Conservation (phyloP, 2,797 vertebrate species). For the Pseudotriccus pelzelni region DNA sequence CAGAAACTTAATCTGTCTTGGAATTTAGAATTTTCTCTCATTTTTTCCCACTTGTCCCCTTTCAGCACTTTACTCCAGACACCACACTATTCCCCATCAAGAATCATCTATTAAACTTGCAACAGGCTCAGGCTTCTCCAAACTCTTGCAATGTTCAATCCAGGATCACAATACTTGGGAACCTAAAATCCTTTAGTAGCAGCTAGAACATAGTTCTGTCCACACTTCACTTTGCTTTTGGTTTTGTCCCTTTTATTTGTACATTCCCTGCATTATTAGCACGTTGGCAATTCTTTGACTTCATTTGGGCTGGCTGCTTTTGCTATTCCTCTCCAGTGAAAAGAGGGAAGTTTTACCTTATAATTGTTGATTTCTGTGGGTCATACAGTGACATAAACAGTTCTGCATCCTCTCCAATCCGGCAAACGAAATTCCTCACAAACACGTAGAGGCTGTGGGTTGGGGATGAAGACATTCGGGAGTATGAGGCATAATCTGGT, state of each 20-base stretch:
- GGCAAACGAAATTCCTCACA: slow-evolving; percentile 97
- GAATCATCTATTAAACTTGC: background rate
- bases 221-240: background rate
- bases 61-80: background rate
- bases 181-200: background rate
- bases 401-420: slow-evolving; percentile 96
- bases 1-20: background rate
- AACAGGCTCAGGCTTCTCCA: background rate
- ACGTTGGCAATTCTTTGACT: background rate
- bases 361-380: slow-evolving; percentile 86
- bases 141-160: background rate
- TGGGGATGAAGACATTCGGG: slow-evolving; percentile 91
- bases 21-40: background rate
- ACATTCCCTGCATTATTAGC: background rate
- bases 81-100: background rate
- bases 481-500: slow-evolving; percentile 86
- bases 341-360: slow-evolving; percentile 80
- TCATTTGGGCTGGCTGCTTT: background rate
- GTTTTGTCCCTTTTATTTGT: background rate
- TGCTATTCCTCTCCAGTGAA: background rate
- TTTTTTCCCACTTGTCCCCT: background rate
- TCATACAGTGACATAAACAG: slow-evolving; percentile 99
- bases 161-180: background rate
- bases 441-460: slow-evolving; percentile 97
- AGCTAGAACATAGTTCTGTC: background rate